Conservation (phyloP, 2,113 vertebrate species). For the Vireo altiloquus region DNA sequence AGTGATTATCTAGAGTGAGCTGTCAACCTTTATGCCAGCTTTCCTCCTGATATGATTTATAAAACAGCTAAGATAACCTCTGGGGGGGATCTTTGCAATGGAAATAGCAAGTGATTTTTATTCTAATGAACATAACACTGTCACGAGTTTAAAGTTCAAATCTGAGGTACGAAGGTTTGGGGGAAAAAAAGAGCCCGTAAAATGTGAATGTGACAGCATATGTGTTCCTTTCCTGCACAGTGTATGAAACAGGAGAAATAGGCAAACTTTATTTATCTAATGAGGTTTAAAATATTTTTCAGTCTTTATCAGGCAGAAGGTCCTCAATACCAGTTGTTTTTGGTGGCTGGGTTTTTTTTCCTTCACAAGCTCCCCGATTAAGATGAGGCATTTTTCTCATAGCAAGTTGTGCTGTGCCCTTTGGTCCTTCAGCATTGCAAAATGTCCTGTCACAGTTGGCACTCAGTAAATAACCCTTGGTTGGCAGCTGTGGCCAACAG, state of each 20-base stretch:
- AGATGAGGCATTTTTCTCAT: neutral
- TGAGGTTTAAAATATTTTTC: slow-evolving; percentile 22
- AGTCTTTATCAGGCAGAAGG: neutral
- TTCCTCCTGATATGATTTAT: slow-evolving; percentile 52
- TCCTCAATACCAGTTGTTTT: neutral
- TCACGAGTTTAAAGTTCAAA: slow-evolving; percentile 69
- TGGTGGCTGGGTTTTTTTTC: neutral
- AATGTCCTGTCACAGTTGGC: slow-evolving; percentile 22
- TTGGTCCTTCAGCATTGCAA: neutral
- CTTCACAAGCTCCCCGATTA: neutral
- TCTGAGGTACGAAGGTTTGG: slow-evolving; percentile 41
- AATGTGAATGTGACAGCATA: slow-evolving; percentile 48
- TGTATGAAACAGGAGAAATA: slow-evolving; percentile 6
- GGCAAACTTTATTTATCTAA: slow-evolving; percentile 47
- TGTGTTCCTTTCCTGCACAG: slow-evolving; percentile 29
- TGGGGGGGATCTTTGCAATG: slow-evolving; percentile 50
- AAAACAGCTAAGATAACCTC: slow-evolving; percentile 59
- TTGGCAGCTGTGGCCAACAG: neutral
- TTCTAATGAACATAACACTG: slow-evolving; percentile 68
- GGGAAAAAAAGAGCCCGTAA: slow-evolving; percentile 9
- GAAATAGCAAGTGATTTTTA: slow-evolving; percentile 65
- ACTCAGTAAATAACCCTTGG: slow-evolving; percentile 26
- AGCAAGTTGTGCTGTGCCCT: neutral
- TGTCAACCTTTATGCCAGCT: slow-evolving; percentile 68
- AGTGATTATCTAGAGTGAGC: slow-evolving; percentile 45